Evolutionary conservation across 2,113 vertebrate species (phyloP).

Genomic region (Psammodynastes pulverulentus): DNA sequence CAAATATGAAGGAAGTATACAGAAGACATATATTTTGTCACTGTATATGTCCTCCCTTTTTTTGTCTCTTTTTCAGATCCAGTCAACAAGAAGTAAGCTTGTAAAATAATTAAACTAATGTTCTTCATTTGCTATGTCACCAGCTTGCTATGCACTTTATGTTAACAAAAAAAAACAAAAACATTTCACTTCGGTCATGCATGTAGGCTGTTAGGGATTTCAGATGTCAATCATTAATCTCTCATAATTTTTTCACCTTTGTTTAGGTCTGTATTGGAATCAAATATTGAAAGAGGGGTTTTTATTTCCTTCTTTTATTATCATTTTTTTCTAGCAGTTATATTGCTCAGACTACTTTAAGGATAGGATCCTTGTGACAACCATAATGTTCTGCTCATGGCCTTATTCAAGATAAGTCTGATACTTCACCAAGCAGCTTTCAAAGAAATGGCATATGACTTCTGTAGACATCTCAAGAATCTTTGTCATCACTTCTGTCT

Average conservation of each 20-base stretch:
- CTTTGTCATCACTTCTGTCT: not conserved
- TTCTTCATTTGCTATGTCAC: slow-evolving; percentile 80
- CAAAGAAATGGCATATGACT: no score
- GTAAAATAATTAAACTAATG: slow-evolving; percentile 81
- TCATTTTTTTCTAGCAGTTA: slow-evolving; percentile 23
- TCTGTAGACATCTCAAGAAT: no score
- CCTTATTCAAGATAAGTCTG: no score
- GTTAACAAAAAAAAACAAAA: slow-evolving; percentile 56
- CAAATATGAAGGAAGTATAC: slow-evolving; percentile 49
- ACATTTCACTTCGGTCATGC: slow-evolving; percentile 74
- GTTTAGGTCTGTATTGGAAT: slow-evolving; percentile 50
- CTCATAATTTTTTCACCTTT: slow-evolving; percentile 70
- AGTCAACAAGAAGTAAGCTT: slow-evolving; percentile 65
- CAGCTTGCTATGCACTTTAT: slow-evolving; percentile 79
- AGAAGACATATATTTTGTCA: slow-evolving; percentile 69
- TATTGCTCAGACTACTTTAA: not conserved
- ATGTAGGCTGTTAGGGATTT: slow-evolving; percentile 67
- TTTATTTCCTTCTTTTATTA: slow-evolving; percentile 29
- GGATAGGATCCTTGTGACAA: not conserved
- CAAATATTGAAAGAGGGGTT: slow-evolving; percentile 39
- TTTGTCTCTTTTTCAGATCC: slow-evolving; percentile 67
- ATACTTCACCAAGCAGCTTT: no score
- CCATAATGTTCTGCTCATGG: no score
- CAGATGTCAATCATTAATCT: slow-evolving; percentile 73
- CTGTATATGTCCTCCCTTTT: slow-evolving; percentile 49